phyloP scores from a whole-genome alignment of 2,888 invertebrate genomes.

The Zele albiditarsus region DNA sequence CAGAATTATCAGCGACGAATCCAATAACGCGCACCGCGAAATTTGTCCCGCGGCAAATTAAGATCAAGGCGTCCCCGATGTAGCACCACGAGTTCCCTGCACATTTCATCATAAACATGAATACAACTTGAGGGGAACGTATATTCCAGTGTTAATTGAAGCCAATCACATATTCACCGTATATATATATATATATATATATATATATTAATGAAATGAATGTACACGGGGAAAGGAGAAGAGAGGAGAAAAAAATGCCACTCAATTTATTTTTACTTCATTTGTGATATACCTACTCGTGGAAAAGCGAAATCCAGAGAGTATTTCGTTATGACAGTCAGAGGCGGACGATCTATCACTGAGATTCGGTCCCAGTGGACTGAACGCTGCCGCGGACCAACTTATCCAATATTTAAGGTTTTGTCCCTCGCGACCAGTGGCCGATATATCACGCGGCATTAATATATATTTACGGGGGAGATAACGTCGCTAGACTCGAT shows the following conservation, averaged over 20 bases:
- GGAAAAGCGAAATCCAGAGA: slow-evolving; percentile 10
- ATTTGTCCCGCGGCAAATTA: slow-evolving; percentile 66
- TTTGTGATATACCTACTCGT: not conserved
- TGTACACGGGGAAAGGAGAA: not conserved
- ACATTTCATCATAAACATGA: slow-evolving; percentile 24
- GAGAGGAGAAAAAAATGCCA: not conserved
- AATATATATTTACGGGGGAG: slow-evolving; percentile 72
- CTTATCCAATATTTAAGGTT: slow-evolving; percentile 73
- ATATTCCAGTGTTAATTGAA: slow-evolving; percentile 26
- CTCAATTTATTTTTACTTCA: not conserved
- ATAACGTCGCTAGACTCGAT: slow-evolving; percentile 58
- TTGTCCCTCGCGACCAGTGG: slow-evolving; percentile 69
- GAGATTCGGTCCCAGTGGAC: slow-evolving; percentile 70
- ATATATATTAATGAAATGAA: not conserved
- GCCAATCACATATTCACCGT: not conserved
- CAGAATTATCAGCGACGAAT: slow-evolving; percentile 69
- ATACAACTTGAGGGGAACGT: not conserved
- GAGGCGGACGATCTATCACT: slow-evolving; percentile 70
- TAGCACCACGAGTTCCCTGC: not conserved
- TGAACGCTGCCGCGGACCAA: slow-evolving; percentile 62
- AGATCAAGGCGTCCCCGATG: slow-evolving; percentile 56
- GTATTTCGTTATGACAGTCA: slow-evolving; percentile 73
- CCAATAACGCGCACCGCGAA: slow-evolving; percentile 67
- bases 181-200: not conserved
- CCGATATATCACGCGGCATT: slow-evolving; percentile 72